phyloP scores from a whole-genome alignment of 2,888 invertebrate genomes.

The Cactoblastis cactorum region DNA sequence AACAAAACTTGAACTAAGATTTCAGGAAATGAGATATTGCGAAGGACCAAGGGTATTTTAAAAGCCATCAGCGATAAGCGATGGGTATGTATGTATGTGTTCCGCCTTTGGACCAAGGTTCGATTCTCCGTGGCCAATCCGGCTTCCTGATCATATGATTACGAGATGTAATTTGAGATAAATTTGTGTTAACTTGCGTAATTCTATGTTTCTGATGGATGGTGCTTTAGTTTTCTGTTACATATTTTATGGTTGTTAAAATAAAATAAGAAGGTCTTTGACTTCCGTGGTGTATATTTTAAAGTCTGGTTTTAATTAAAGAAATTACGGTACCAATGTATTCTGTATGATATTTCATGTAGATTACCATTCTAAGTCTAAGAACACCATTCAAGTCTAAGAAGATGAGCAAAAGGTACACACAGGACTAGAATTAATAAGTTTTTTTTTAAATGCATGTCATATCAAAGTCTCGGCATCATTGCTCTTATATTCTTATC shows the following conservation, averaged over 20 bases:
- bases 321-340: too few species aligned
- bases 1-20: too few species aligned
- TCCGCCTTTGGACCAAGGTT: constrained; percentile 7
- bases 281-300: not conserved
- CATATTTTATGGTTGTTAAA: not conserved
- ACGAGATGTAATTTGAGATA: not conserved
- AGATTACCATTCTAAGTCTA: too few species aligned
- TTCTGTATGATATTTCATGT: too few species aligned
- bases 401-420: too few species aligned
- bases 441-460: too few species aligned
- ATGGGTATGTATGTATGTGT: constrained; percentile 20
- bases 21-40: constrained; percentile 1
- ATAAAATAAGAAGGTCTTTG: not conserved
- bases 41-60: not conserved
- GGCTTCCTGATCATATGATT: constrained; percentile 11
- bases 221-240: not conserved
- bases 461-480: too few species aligned
- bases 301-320: too few species aligned
- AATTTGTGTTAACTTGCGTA: constrained; percentile 1
- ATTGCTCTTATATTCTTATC: too few species aligned
- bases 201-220: constrained; percentile 6
- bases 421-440: too few species aligned
- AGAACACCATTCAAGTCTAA: too few species aligned
- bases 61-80: constrained; percentile 19
- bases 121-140: constrained; percentile 9